A percentile compares a stretch with the other conserved stretches of the same genome.
Conservation (phyloP, 2,797 vertebrate genomes). For the Champsocephalus esox region DNA sequence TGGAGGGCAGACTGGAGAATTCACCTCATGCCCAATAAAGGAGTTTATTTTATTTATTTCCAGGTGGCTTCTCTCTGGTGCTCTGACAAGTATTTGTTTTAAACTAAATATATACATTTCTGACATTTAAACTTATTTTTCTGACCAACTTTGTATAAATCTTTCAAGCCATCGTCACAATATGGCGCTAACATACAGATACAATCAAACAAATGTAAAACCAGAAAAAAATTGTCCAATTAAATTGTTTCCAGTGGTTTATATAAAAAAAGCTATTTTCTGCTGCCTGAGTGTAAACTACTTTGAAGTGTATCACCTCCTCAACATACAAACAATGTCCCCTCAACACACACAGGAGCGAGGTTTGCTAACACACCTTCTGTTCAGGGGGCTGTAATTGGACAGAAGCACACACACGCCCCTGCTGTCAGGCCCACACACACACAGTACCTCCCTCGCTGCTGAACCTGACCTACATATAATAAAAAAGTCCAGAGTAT, state of each 20-base stretch:
- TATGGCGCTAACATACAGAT: no score
- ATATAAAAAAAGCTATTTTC: background rate
- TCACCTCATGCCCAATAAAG: conserved; percentile 7
- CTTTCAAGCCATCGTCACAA: no score
- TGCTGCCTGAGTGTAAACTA: background rate
- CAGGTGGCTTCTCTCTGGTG: conserved; percentile 1
- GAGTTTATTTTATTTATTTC: conserved; percentile 12
- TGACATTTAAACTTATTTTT: conserved; percentile 14
- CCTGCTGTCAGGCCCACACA: conserved; percentile 30
- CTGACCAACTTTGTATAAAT: no score
- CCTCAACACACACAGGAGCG: conserved; percentile 9
- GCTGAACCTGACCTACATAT: conserved; percentile 56
- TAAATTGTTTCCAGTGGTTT: no score
- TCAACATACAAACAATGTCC: background rate
- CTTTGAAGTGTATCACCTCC: background rate
- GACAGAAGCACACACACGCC: conserved; percentile 54
- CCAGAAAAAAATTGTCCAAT: no score
- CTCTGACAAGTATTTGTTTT: conserved; percentile 4
- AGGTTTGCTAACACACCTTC: conserved; percentile 61
- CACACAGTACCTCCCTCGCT: background rate
- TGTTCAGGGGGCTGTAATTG: conserved; percentile 61
- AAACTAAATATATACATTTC: conserved; percentile 6
- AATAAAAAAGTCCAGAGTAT: conserved; percentile 53
- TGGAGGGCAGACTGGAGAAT: background rate
- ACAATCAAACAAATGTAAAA: no score